phyloP scores from a whole-genome alignment of 1,140 invertebrate genomes.

The Cotesia chilonis region DNA sequence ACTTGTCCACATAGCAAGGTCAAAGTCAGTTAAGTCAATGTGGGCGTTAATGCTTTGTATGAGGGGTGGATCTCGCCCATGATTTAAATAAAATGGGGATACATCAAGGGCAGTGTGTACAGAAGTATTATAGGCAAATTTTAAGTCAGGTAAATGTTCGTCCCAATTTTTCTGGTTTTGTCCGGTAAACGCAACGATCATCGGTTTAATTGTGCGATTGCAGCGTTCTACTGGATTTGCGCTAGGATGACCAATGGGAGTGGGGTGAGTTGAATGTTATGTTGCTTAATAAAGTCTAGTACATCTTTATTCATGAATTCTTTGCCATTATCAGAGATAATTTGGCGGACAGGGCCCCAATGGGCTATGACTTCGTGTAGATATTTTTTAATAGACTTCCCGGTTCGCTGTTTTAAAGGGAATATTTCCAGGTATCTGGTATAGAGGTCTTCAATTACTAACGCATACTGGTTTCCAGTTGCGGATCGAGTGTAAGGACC shows the following conservation, averaged over 20 bases:
- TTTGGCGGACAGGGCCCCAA: conserved; percentile 22
- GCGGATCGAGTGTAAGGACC: conserved; percentile 15
- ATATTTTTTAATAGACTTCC: conserved; percentile 20
- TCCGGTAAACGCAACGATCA: conserved; percentile 1
- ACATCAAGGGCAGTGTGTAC: neutral
- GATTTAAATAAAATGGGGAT: neutral
- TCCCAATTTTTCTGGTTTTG: neutral
- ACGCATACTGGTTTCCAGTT: conserved; percentile 32
- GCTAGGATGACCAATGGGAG: conserved; percentile 16
- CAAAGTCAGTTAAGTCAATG: neutral
- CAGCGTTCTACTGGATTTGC: conserved; percentile 31
- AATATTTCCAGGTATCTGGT: conserved; percentile 36
- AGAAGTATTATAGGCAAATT: neutral
- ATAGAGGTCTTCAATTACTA: conserved; percentile 36
- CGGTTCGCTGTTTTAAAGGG: conserved; percentile 20
- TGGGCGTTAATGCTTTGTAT: too few relatives aligned
- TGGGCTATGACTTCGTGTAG: conserved; percentile 24
- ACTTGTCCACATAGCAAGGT: neutral
- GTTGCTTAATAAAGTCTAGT: neutral
- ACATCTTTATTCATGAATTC: conserved; percentile 34
- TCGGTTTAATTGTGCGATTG: conserved; percentile 30
- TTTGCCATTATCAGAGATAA: conserved; percentile 31
- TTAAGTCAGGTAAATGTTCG: neutral
- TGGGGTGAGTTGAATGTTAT: conserved; percentile 3
- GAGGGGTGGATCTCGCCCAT: neutral